A percentile compares a stretch with the other conserved stretches of the same genome.
These are phyloP conservation scores for Sphenodon punctatus DNA, from an alignment of 2,797 vertebrate species.

Conservation along the genomic window DNA sequence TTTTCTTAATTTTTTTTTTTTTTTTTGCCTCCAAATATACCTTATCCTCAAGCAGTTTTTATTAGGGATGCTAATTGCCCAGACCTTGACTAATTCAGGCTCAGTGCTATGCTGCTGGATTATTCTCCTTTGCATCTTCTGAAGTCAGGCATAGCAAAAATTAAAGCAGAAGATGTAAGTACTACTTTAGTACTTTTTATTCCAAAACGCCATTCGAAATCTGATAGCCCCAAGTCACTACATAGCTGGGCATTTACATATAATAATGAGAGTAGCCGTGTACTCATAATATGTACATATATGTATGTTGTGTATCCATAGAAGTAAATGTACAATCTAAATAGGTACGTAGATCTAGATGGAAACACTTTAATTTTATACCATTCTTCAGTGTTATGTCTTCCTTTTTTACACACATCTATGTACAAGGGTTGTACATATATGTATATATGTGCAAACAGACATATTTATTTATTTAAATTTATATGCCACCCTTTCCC, in stretches of 20 bases:
- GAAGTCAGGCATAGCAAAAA: slow-evolving; percentile 65
- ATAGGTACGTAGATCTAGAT: not conserved
- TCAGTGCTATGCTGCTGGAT: slow-evolving; percentile 43
- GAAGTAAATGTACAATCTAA: accelerated
- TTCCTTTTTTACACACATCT: too few species aligned
- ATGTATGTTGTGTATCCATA: accelerated
- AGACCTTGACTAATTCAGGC: slow-evolving; percentile 68
- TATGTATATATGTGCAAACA: too few species aligned
- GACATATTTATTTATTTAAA: too few species aligned
- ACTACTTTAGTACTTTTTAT: slow-evolving; percentile 21
- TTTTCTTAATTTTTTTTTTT: slow-evolving; percentile 1
- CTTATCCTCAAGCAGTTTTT: slow-evolving; percentile 65
- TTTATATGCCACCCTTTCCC: too few species aligned
- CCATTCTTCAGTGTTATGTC: not conserved
- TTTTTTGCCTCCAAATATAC: slow-evolving; percentile 60
- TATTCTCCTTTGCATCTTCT: slow-evolving; percentile 46
- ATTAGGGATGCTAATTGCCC: slow-evolving; percentile 67
- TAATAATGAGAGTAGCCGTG: not conserved
- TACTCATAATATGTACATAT: accelerated
- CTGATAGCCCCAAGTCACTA: slow-evolving; percentile 49
- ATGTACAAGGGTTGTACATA: too few species aligned
- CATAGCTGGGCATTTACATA: slow-evolving; percentile 43
- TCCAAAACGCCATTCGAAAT: slow-evolving; percentile 40
- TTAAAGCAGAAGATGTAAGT: slow-evolving; percentile 40
- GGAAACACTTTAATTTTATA: not conserved